phyloP scores from a whole-genome alignment of 2,797 vertebrate genomes.

The Numenius phaeopus region DNA sequence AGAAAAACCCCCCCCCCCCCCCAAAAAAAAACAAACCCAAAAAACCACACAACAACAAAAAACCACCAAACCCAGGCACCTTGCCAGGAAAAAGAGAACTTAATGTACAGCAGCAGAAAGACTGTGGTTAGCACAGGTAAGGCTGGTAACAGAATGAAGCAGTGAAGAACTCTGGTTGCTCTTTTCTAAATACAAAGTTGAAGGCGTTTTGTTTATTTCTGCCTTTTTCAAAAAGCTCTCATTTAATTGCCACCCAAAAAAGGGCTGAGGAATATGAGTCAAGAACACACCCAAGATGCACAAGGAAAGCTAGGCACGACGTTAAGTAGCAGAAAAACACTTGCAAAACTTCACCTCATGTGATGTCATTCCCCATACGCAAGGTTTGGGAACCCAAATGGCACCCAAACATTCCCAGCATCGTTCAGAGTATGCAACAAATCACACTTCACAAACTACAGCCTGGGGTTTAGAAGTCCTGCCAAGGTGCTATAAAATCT shows the following conservation, averaged over 20 bases:
- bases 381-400: not conserved
- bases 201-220: not conserved
- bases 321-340: not conserved
- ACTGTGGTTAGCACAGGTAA: not conserved
- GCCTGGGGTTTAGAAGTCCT: not conserved
- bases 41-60: not conserved
- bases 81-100: not conserved
- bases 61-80: not conserved
- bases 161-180: not conserved
- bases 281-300: not conserved
- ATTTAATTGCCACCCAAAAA: not conserved
- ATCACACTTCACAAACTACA: not conserved
- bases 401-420: not conserved
- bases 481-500: not conserved
- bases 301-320: fast-evolving
- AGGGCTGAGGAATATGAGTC: not conserved
- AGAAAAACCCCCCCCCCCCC: not conserved
- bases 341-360: not conserved
- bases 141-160: not conserved
- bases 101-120: not conserved
- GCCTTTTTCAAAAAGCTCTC: not conserved
- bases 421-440: not conserved
- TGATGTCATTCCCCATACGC: not conserved
- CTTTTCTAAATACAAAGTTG: not conserved
- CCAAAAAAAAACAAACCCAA: not conserved